Evolutionary conservation across 2,113 vertebrate species (phyloP), one percentile per base, ranked within the genome.

Genomic region (Symphodus melops): DNA sequence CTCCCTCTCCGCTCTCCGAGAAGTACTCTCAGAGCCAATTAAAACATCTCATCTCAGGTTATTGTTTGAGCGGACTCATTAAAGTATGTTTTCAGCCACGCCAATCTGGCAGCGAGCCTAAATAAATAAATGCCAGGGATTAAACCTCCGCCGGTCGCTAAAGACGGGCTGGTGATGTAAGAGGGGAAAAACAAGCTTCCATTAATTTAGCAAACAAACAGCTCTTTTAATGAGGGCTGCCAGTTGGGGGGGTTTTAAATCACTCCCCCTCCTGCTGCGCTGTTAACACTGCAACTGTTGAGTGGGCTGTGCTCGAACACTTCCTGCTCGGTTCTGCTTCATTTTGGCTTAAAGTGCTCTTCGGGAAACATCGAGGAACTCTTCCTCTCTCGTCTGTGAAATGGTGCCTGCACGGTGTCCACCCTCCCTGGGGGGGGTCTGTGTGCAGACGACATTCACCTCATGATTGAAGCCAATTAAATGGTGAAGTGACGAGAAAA

Each of bases 181-280:
- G 66, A 52, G 61, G 48, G 57, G 59, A 48, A 58, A 67, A 80
- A 80, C 65, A 78, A 70, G 66, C 72, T 51, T 72, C 75, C 70
- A 74, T 82, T 88, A 66, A 86, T 85, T 75, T 72, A 10, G 48
- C 79, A 84, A 82, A 84, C 84, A 89, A 86, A 85, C 84, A 55
- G 55, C 68, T 85, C 63, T 52, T 65, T 75, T 78, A 85, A 81
- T 73, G 75, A 79, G 70, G 4, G 44, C 44, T 72, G 75, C 78
- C 63, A 53, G 68, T 48, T 58, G 48, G 58, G 58, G 73, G 63
- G 59, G 16, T 68, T 75, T 80, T 48, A 77, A 85, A 83, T 72
- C 61, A 58, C 67, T 68, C 64, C 33, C 44, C 63, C 79, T 68
- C 58, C 62, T 61, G 77, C 44, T 53, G 66, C 69, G 76, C 51